A percentile compares a stretch with the other conserved stretches of the same genome.
Evolutionary conservation across 2,113 vertebrate species (phyloP).

Genomic region (Paracyprichromis sp.): DNA sequence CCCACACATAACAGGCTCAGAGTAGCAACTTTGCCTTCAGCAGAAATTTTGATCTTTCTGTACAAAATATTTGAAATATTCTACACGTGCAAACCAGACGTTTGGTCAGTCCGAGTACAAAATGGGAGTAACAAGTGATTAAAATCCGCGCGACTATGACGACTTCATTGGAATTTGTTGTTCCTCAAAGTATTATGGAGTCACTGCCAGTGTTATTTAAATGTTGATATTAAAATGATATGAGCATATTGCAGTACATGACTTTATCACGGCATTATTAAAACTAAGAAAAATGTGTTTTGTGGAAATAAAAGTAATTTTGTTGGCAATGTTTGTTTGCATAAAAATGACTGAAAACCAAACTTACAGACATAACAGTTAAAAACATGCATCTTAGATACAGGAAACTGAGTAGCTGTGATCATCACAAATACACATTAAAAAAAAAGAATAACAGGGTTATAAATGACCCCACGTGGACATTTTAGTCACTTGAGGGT

Average conservation of each 20-base stretch:
- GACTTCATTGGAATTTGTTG: rapidly evolving
- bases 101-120: background rate
- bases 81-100: background rate
- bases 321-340: background rate
- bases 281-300: background rate
- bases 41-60: background rate
- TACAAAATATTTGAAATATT: background rate
- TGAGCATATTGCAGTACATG: background rate
- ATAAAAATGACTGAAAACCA: background rate
- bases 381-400: background rate
- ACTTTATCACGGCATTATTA: rapidly evolving
- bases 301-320: background rate
- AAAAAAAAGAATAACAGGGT: background rate
- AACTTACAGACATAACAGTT: background rate
- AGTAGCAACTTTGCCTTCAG: background rate
- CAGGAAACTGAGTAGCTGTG: background rate
- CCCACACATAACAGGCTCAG: background rate
- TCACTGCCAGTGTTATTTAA: background rate
- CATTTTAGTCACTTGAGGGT: background rate
- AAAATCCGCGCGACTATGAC: background rate
- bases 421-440: background rate
- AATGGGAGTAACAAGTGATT: background rate
- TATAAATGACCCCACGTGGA: background rate
- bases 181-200: background rate
- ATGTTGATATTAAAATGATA: background rate